Evolutionary conservation across 2,888 invertebrate species (phyloP), one percentile per base, ranked within the genome.

Genomic region (Ormia ochracea): DNA sequence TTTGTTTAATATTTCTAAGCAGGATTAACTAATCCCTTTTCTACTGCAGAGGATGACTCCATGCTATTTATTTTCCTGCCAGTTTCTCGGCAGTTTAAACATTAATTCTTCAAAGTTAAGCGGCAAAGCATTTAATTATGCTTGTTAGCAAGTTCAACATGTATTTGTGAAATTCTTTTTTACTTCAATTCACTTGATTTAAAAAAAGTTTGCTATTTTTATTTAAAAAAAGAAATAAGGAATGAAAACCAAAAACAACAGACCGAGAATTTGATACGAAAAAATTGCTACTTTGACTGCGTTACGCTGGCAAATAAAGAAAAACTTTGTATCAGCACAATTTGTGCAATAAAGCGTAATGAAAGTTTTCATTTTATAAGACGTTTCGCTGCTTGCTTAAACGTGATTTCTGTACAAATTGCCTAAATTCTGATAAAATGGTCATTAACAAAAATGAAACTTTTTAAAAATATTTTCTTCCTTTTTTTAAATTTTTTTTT

Each of bases 371-470:
- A 36, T 66, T 74, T 45, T 56, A 74, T 58, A 65, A 43, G 48
- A 63, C 43, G 38, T 56, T 45, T 17, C 48, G 56, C 12, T 50
- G 45, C 48, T 74, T 48, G 2, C 38, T 48, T 48, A 66, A 75
- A 79, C 79, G 79, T 79, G 79, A 66, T 75, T 66, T 52, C 14
- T 36, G n/a, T 70, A 56, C 79, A 70, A 79, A 79, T 79, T 65
- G 52, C 70, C 72, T 50, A 63, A 45, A 19, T 61, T 61, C 50
- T 36, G 21, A 26, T 28, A 58, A 48, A 68, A 58, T 69, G 36
- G 36, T 12, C 28, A 28, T 14, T 33, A 58, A 38, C 36, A 2
- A 28, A 50, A 65, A 43, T 41, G 7, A 48, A 61, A 78, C 41
- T 68, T 73, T 69, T 68, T 7, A 33, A 14, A 50, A 26, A 19